These are phyloP conservation scores for Synanthedon tipuliformis DNA, from an alignment of 2,888 invertebrate genomes.

Conservation along the genomic window DNA sequence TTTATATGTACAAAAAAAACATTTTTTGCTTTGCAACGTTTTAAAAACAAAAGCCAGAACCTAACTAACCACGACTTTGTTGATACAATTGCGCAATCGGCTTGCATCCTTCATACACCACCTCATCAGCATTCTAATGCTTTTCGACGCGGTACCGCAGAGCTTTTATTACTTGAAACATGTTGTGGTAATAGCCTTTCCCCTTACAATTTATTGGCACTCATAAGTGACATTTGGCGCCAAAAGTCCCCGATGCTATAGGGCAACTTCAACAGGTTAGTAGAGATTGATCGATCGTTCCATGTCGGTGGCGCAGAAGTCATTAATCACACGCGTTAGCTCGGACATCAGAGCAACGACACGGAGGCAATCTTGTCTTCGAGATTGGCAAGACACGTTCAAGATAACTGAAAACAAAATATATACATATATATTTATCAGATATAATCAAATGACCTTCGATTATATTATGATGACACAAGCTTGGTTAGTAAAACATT, in stretches of 20 bases:
- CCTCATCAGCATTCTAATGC: not conserved
- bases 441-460: not conserved
- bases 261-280: constrained; percentile 25
- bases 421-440: not conserved
- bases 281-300: constrained; percentile 24
- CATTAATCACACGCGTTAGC: constrained; percentile 29
- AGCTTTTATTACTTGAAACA: not conserved
- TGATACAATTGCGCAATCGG: not conserved
- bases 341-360: constrained; percentile 1
- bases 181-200: constrained; percentile 1
- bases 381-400: not conserved
- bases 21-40: not conserved
- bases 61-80: not conserved
- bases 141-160: not conserved
- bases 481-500: too few species aligned
- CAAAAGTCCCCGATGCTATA: not conserved
- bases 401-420: not conserved
- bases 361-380: constrained; percentile 1
- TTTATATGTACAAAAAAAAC: not conserved
- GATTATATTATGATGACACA: too few species aligned
- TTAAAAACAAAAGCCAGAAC: not conserved
- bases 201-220: not conserved
- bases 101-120: not conserved
- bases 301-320: constrained; percentile 23
- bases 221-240: not conserved